phyloP scores from a whole-genome alignment of 2,888 invertebrate species.

The Lydus trimaculatus region DNA sequence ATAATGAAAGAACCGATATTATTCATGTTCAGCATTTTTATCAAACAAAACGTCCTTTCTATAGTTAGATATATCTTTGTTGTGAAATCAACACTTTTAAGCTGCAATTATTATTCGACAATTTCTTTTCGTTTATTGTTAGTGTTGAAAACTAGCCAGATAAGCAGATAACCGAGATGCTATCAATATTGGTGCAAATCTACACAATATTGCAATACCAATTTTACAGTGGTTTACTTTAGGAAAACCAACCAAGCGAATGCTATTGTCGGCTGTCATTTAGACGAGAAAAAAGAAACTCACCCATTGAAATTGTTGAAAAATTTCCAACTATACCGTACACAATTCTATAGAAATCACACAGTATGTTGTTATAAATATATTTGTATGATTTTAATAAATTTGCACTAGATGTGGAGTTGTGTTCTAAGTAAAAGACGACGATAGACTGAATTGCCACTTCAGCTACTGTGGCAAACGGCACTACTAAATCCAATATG shows the following conservation, averaged over 20 bases:
- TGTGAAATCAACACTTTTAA: neutral
- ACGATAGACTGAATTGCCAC: constrained; percentile 53
- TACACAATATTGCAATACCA: constrained; percentile 43
- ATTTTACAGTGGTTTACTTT: constrained; percentile 51
- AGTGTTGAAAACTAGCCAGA: neutral
- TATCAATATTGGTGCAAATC: constrained; percentile 44
- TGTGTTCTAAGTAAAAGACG: constrained; percentile 48
- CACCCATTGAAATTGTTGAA: constrained; percentile 11
- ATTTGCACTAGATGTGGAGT: constrained; percentile 38
- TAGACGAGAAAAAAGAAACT: constrained; percentile 17
- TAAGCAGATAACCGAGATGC: constrained; percentile 34
- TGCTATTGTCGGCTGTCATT: constrained; percentile 31
- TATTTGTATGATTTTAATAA: constrained; percentile 19
- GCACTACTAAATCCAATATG: constrained; percentile 61
- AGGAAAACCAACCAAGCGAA: constrained; percentile 35
- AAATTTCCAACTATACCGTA: neutral
- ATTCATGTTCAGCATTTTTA: constrained; percentile 9
- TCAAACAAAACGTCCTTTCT: constrained; percentile 13
- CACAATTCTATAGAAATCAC: neutral
- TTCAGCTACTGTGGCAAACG: constrained; percentile 50
- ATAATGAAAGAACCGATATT: constrained; percentile 10
- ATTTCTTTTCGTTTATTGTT: neutral
- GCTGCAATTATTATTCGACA: neutral
- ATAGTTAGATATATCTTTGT: neutral
- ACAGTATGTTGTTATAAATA: neutral